Evolutionary conservation across 2,113 vertebrate species (phyloP), one percentile per base, ranked within the genome.

Genomic region (Sprattus sprattus): DNA sequence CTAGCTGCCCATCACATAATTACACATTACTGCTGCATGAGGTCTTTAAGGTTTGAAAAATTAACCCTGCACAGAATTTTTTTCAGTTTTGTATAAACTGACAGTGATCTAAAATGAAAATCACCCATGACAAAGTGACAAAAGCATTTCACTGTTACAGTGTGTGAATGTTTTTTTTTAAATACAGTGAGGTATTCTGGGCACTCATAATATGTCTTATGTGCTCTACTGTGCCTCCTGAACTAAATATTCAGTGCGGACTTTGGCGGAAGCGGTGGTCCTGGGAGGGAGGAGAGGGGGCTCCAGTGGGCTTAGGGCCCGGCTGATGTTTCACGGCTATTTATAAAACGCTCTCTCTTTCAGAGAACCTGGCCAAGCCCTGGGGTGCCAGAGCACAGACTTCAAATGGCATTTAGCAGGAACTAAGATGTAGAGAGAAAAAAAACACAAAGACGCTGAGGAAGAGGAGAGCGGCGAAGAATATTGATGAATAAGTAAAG

Each of bases 211-310:
- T 28, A 71, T 71, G 11, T 71, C 20, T 25, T 67, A 6, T 7
- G 39, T 39, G 39, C 39, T n/a, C n/a, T n/a, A 25, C 20, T 32
- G n/a, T 47, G 84, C 86, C 78, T 89, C 49, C 71, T 86, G 81
- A 90, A 88, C 83, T n/a, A 86, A 88, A 84, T 3, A 81, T 86
- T 90, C 89, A 83, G 78, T 18, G 16, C 90, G 86, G 75, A 82
- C n/a, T 20, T 7, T 52, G 22, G 22, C 11, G 50, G 71, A 83
- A 83, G 86, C 85, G 87, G 86, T 88, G 81, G 71, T 82, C 71
- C 16, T 57, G 88, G 84, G 25, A 45, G 64, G 67, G 75, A 82
- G n/a, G n/a, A 67, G 32, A 15, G 6, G 28, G 45, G 32, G 39
- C 60, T 39, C 18, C 44, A 78, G 49, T 82, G 7, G 10, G 25